Percentiles rank a stretch among this genome's conserved stretches.
Conservation (phyloP, 2,888 invertebrate species). For the Geophilus truncorum region DNA sequence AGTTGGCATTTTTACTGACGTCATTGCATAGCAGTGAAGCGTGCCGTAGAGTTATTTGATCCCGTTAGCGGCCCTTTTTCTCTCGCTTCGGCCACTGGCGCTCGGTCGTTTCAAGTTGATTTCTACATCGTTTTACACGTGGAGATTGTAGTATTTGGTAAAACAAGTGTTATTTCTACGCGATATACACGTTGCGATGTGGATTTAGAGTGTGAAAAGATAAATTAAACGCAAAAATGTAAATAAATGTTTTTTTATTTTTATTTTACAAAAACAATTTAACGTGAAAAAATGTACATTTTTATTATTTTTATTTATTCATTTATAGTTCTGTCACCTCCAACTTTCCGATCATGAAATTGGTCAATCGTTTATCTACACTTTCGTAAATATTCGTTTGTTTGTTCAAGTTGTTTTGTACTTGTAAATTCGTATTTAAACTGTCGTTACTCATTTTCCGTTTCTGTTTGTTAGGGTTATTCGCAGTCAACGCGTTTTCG, state of each 20-base stretch:
- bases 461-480: background rate
- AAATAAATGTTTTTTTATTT: too few species aligned
- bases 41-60: background rate
- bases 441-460: constrained; percentile 1
- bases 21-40: background rate
- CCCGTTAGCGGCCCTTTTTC: background rate
- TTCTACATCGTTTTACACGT: too few species aligned
- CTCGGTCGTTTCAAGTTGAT: background rate
- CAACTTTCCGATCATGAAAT: background rate
- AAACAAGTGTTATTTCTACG: too few species aligned
- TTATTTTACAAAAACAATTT: background rate
- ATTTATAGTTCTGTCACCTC: background rate
- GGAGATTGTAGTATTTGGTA: background rate
- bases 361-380: background rate
- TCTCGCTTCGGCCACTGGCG: background rate
- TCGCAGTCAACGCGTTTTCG: constrained; percentile 62
- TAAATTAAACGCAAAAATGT: background rate
- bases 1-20: background rate
- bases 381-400: background rate
- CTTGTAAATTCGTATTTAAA: background rate
- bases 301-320: background rate
- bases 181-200: too few species aligned
- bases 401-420: background rate
- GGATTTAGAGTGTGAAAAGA: background rate
- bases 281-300: background rate